Conservation (phyloP, 2,113 vertebrate genomes). For the Menidia beryllina region DNA sequence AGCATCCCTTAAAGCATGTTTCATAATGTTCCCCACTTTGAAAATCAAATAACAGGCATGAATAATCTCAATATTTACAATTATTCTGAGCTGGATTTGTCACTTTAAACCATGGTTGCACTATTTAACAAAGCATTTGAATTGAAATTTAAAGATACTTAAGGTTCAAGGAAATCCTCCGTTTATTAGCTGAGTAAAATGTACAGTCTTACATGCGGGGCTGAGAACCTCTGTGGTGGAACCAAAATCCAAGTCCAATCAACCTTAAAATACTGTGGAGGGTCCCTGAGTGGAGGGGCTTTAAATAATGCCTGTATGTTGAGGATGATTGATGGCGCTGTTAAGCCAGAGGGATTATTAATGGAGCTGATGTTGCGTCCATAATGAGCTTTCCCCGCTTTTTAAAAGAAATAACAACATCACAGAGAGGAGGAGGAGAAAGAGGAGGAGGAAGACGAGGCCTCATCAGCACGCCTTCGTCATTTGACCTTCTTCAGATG, state of each 20-base stretch:
- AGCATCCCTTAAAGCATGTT: background rate
- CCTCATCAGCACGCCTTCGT: background rate
- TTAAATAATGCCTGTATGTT: constrained; percentile 44
- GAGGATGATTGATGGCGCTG: constrained; percentile 55
- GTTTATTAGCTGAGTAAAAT: constrained; percentile 4
- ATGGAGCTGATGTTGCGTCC: constrained; percentile 55
- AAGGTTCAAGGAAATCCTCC: background rate
- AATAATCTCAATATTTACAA: background rate
- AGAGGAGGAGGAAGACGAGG: background rate
- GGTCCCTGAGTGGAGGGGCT: constrained; percentile 14
- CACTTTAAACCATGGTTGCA: background rate
- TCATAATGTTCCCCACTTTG: background rate
- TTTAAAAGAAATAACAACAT: constrained; percentile 27
- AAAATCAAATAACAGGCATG: background rate
- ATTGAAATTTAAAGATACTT: constrained; percentile 4
- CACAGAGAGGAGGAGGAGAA: background rate
- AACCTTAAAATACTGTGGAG: constrained; percentile 26
- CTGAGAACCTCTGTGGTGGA: constrained; percentile 1
- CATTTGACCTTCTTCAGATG: constrained; percentile 17
- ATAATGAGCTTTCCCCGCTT: constrained; percentile 50
- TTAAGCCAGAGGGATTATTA: constrained; percentile 54
- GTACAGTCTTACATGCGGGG: background rate
- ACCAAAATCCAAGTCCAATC: constrained; percentile 60
- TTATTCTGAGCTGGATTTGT: background rate
- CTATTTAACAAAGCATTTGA: background rate